phyloP scores from a whole-genome alignment of 1,140 invertebrate species.

The Hormaphis cornu region DNA sequence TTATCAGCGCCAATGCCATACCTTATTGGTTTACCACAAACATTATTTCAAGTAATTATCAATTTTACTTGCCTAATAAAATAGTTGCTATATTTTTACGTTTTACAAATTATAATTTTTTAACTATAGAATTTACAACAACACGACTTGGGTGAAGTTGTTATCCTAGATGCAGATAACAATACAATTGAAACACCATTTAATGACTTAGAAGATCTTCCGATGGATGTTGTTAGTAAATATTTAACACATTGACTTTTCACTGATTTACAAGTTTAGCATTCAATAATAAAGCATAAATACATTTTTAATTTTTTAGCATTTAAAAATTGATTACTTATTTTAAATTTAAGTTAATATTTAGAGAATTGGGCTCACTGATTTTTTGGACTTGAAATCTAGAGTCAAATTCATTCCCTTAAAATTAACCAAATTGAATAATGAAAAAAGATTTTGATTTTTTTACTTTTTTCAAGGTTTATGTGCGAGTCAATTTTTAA shows the following conservation, averaged over 20 bases:
- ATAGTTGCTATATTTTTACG: background rate
- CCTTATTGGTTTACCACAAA: constrained; percentile 80
- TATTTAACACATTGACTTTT: background rate
- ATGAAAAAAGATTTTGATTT: too few species aligned
- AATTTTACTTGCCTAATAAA: background rate
- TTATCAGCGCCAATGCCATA: constrained; percentile 89
- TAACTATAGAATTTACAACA: constrained; percentile 54
- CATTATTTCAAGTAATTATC: constrained; percentile 62
- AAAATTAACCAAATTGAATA: too few species aligned
- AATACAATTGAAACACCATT: constrained; percentile 77
- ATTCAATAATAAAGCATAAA: background rate
- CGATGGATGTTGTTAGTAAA: constrained; percentile 62
- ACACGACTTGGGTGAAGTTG: constrained; percentile 79
- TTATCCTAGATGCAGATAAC: constrained; percentile 80
- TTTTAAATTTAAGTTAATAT: too few species aligned
- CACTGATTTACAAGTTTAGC: background rate
- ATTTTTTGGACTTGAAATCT: too few species aligned
- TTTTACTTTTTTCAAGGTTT: too few species aligned
- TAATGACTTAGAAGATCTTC: constrained; percentile 75
- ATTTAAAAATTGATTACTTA: too few species aligned
- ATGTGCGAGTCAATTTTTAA: too few species aligned
- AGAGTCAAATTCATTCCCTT: too few species aligned
- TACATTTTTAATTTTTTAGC: background rate
- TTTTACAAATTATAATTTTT: background rate
- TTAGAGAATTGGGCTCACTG: too few species aligned